These are phyloP conservation scores for Marcusenius ussheri DNA, from an alignment of 2,113 vertebrate species.

Conservation along the genomic window DNA sequence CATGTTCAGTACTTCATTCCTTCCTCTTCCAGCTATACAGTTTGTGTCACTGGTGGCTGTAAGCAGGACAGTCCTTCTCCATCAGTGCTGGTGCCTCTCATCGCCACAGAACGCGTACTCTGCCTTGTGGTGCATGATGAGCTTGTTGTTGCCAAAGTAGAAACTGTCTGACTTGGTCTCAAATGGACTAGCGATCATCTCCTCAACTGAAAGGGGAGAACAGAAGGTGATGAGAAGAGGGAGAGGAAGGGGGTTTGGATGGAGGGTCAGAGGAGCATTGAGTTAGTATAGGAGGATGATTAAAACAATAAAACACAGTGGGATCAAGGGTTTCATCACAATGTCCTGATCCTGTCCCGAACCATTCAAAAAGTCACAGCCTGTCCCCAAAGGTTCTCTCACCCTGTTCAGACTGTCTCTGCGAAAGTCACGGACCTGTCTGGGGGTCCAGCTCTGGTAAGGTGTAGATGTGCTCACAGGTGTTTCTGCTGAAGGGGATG, in stretches of 20 bases:
- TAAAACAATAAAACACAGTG: neutral
- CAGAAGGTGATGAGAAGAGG: neutral
- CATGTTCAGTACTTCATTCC: neutral
- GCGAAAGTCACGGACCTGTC: constrained; percentile 33
- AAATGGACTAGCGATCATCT: constrained; percentile 51
- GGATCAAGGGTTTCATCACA: neutral
- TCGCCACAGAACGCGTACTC: constrained; percentile 46
- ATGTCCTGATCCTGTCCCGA: neutral
- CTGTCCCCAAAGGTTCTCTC: neutral
- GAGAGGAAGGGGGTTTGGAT: neutral
- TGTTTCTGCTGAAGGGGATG: constrained; percentile 58
- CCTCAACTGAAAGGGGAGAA: constrained; percentile 40
- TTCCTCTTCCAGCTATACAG: neutral
- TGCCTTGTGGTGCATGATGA: constrained; percentile 59
- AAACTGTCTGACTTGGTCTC: constrained; percentile 55
- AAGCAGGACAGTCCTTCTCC: neutral
- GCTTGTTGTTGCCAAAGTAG: constrained; percentile 55
- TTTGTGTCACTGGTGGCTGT: neutral
- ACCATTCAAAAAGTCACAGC: neutral
- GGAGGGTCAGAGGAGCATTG: neutral
- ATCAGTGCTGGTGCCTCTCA: neutral
- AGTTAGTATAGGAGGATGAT: neutral
- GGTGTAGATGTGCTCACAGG: constrained; percentile 58
- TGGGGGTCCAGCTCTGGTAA: constrained; percentile 49
- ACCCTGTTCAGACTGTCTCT: neutral